These are phyloP conservation scores for Orchesella cincta DNA, from an alignment of 1,140 invertebrate genomes.

Conservation along the genomic window DNA sequence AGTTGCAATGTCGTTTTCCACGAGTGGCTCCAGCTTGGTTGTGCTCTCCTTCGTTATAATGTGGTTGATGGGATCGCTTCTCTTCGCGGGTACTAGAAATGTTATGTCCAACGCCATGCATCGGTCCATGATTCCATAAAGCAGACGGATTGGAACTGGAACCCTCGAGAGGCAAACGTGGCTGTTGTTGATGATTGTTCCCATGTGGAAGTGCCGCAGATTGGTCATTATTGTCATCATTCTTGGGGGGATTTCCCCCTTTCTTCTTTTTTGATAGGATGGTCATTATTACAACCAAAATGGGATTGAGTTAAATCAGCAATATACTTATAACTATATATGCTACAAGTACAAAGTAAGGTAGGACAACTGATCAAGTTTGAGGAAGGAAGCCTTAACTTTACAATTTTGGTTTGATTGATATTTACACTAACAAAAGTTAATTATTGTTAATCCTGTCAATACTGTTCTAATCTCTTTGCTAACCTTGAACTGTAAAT, in stretches of 20 bases:
- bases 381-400: no score
- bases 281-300: not conserved
- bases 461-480: no score
- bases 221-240: not conserved
- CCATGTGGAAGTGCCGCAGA: constrained; percentile 24
- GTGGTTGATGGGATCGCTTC: constrained; percentile 56
- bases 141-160: constrained; percentile 17
- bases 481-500: no score
- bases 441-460: no score
- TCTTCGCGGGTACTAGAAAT: constrained; percentile 60
- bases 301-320: no score
- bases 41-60: constrained; percentile 56
- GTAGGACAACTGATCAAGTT: no score
- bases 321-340: no score
- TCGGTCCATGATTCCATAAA: constrained; percentile 37
- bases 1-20: constrained; percentile 64
- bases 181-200: constrained; percentile 16
- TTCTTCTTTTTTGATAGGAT: not conserved
- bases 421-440: no score
- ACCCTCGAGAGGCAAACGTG: constrained; percentile 32
- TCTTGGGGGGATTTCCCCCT: not conserved
- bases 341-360: no score
- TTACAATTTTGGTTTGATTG: no score
- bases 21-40: constrained; percentile 61
- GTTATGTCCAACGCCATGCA: constrained; percentile 52